Conservation (phyloP, 30 jellyfish, hydroid and myxozoan genomes). For the Mastigias papua region DNA sequence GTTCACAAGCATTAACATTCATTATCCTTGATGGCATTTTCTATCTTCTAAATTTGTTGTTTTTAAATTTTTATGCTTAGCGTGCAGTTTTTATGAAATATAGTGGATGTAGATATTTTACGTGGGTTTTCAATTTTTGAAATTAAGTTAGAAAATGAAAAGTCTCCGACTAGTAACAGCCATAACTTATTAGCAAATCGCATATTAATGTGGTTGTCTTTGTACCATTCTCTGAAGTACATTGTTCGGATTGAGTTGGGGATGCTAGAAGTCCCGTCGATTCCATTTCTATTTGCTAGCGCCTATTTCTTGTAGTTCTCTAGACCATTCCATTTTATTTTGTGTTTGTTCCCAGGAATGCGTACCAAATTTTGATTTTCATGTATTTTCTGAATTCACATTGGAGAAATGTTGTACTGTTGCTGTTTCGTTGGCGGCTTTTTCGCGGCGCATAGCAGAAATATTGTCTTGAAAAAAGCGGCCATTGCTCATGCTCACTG, state of each 20-base stretch:
- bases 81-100: background rate
- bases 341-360: no score
- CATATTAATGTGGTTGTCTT: background rate
- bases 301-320: no score
- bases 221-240: background rate
- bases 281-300: no score
- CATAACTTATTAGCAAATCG: background rate
- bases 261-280: no score
- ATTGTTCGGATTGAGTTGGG: no score
- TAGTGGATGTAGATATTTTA: background rate
- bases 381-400: background rate
- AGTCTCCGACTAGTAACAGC: background rate
- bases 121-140: no score
- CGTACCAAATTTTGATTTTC: background rate
- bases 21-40: background rate
- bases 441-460: no score
- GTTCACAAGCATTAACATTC: constrained; percentile 47
- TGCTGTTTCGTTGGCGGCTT: no score
- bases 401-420: background rate
- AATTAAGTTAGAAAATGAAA: background rate
- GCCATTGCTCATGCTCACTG: no score
- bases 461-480: no score
- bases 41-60: background rate
- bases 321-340: no score
- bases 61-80: no score